These are phyloP conservation scores for Anastrepha obliqua DNA, from an alignment of 1,140 invertebrate species.

Conservation along the genomic window DNA sequence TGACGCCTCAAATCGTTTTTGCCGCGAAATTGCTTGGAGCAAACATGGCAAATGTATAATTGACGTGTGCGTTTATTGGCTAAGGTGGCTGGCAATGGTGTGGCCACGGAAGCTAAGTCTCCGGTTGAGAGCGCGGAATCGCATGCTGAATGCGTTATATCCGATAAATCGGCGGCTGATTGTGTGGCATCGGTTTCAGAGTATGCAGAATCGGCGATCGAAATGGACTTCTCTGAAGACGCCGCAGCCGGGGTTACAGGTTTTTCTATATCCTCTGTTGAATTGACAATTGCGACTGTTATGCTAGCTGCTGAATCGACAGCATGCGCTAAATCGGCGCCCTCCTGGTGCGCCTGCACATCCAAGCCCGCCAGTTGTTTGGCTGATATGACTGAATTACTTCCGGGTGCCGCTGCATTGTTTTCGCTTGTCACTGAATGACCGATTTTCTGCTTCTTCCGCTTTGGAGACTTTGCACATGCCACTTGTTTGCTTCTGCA, in stretches of 20 bases:
- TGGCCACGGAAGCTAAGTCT: background rate
- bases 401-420: background rate
- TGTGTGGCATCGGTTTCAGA: conserved; percentile 6
- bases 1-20: conserved; percentile 76
- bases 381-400: background rate
- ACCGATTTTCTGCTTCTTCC: conserved; percentile 3
- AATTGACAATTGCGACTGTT: background rate
- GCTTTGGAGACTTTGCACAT: background rate
- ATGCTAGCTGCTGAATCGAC: background rate
- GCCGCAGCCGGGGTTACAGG: background rate
- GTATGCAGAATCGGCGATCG: background rate
- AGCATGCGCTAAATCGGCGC: background rate
- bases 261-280: background rate
- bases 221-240: background rate
- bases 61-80: conserved; percentile 59
- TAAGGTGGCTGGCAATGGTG: background rate
- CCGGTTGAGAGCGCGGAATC: conserved; percentile 24
- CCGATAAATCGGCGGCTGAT: conserved; percentile 4
- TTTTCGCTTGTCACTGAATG: background rate
- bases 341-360: background rate
- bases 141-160: background rate
- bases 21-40: conserved; percentile 75
- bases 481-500: background rate
- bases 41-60: conserved; percentile 73
- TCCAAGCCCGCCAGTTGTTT: background rate